Conservation (phyloP, 2,888 invertebrate species). For the Protonemura montana region DNA sequence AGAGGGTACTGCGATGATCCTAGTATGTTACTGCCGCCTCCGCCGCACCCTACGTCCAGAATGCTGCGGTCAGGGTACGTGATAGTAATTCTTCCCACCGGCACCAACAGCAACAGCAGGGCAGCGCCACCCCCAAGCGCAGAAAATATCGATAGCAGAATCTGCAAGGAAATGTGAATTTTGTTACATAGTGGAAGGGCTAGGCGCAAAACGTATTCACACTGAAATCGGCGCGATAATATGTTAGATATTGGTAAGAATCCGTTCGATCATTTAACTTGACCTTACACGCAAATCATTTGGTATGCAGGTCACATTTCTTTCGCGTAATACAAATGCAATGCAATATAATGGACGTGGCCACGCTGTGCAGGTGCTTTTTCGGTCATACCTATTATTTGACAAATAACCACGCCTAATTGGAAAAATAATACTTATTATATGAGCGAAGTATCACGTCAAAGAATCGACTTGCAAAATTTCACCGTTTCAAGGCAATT, state of each 20-base stretch:
- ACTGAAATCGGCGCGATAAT: too few species aligned
- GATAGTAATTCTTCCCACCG: conserved; percentile 73
- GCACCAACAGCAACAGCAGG: conserved; percentile 72
- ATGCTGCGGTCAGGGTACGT: conserved; percentile 70
- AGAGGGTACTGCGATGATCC: conserved; percentile 13
- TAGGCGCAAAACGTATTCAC: too few species aligned
- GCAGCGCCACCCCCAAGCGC: conserved; percentile 72
- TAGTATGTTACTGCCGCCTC: conserved; percentile 46
- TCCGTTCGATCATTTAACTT: too few species aligned
- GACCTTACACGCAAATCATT: too few species aligned
- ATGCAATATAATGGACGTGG: neutral
- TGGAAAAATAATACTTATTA: neutral
- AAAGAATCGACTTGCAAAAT: neutral
- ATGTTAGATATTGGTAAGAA: too few species aligned
- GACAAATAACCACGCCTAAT: neutral
- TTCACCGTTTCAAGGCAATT: neutral
- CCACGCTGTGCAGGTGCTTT: neutral
- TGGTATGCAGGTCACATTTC: too few species aligned
- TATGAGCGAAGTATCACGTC: neutral
- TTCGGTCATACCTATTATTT: neutral
- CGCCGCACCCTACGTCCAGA: conserved; percentile 65
- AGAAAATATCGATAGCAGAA: conserved; percentile 73
- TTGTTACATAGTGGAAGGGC: neutral
- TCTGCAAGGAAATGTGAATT: conserved; percentile 59
- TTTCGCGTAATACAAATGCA: too few species aligned